These are phyloP conservation scores for Drosophila burlai DNA, from an alignment of 1,140 invertebrate genomes.

Conservation along the genomic window DNA sequence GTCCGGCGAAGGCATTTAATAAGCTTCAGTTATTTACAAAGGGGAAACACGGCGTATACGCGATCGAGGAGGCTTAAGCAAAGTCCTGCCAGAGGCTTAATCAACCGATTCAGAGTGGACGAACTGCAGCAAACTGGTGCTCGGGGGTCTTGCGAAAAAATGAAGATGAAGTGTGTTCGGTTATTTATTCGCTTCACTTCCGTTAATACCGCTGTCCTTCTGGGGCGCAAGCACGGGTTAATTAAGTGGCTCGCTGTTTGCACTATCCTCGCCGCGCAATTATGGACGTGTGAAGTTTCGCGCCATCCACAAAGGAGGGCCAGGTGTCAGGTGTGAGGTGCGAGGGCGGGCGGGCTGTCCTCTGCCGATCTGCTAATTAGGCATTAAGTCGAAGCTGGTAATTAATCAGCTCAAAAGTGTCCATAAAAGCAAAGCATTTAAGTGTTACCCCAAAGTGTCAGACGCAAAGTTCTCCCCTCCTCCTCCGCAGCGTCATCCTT, in stretches of 20 bases:
- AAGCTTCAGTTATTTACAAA: conserved; percentile 79
- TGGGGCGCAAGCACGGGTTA: conserved; percentile 28
- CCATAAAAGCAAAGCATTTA: conserved; percentile 60
- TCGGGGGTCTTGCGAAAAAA: background rate
- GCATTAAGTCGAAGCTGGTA: conserved; percentile 46
- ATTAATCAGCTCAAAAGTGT: conserved; percentile 70
- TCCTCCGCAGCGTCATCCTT: background rate
- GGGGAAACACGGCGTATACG: conserved; percentile 52
- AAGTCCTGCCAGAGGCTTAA: conserved; percentile 20
- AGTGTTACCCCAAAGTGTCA: conserved; percentile 33
- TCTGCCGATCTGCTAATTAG: conserved; percentile 58
- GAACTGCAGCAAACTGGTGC: background rate
- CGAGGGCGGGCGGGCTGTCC: background rate
- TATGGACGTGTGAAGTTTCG: conserved; percentile 62
- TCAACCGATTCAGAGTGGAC: conserved; percentile 3
- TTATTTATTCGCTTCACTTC: conserved; percentile 17
- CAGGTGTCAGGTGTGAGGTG: conserved; percentile 18
- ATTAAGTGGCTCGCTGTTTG: conserved; percentile 53
- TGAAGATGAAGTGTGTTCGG: conserved; percentile 24
- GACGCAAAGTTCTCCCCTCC: conserved; percentile 28
- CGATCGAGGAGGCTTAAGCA: conserved; percentile 26
- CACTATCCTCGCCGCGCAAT: conserved; percentile 26
- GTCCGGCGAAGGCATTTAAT: conserved; percentile 80
- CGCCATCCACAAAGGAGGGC: conserved; percentile 35
- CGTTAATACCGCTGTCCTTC: conserved; percentile 6